A percentile compares a stretch with the other conserved stretches of the same genome.
These are phyloP conservation scores for Synergus laeviventris DNA, from an alignment of 2,888 invertebrate genomes.

Conservation along the genomic window DNA sequence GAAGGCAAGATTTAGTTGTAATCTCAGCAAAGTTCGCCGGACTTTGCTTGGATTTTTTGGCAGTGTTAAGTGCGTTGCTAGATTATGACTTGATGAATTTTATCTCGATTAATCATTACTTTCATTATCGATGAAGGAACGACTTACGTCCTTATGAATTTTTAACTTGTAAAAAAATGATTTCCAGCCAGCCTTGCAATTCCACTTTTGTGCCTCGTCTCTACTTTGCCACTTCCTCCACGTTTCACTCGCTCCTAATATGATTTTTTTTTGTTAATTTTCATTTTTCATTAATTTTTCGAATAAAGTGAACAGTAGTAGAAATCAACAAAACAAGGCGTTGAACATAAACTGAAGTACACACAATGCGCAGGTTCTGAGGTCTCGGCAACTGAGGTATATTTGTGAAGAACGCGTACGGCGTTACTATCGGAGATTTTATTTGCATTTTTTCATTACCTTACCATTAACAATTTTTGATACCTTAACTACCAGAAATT, in stretches of 20 bases:
- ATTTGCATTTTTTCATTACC: conserved; percentile 54
- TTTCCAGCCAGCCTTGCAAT: conserved; percentile 33
- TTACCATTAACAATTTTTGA: conserved; percentile 68
- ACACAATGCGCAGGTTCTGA: conserved; percentile 58
- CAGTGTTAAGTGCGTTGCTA: conserved; percentile 25
- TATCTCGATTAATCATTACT: conserved; percentile 18
- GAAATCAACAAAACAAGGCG: conserved; percentile 8
- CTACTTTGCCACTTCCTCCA: neutral
- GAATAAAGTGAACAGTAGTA: conserved; percentile 5
- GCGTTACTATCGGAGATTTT: conserved; percentile 66
- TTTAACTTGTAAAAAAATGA: conserved; percentile 17
- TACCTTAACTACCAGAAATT: conserved; percentile 75
- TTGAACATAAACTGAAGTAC: conserved; percentile 40
- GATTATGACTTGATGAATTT: neutral
- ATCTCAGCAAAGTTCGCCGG: conserved; percentile 19
- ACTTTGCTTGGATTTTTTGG: conserved; percentile 19
- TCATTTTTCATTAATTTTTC: neutral
- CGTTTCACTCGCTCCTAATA: neutral
- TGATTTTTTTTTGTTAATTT: neutral
- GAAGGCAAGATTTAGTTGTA: conserved; percentile 30
- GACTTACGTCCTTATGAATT: conserved; percentile 15
- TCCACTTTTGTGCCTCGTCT: conserved; percentile 18
- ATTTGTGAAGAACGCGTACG: conserved; percentile 69
- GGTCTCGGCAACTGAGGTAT: conserved; percentile 74
- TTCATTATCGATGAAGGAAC: conserved; percentile 36